Base-by-base conservation (phyloP, 2,113 vertebrate genomes). In the Bubo blakistoni region DNA sequence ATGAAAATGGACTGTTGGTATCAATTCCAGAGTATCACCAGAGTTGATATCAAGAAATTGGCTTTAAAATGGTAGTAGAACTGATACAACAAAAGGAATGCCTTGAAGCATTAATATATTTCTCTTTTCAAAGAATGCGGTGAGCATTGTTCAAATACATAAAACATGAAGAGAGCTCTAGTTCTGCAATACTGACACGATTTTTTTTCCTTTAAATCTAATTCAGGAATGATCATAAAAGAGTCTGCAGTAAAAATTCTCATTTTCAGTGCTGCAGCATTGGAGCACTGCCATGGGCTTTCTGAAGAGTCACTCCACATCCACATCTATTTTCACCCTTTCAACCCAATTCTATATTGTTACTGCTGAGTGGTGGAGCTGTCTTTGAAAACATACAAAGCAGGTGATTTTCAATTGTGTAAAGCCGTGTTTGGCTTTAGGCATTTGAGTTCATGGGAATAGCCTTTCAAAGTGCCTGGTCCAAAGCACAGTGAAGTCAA, bases 371-470 rank as follows among this genome's bases (percentile, higher is more conserved):
- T 89, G 78, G 73, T 62, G 74, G 81, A 85, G 71, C 62, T 89
- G 86, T 92, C 70, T 97, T 95, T 95, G 81, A 92, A 95, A 92
- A 91, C 77, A 81, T 57, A 93, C 73, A 95, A 94, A 94, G 86
- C 90, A 94, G 94, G 94, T 97, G 86, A 87, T 87, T 95, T 97
- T 94, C 91, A 95, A 94, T 95, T 96, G 92, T 96, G 58, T 91
- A 79, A 94, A 95, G 62, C 54, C 6, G 1, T 66, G 83, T 85
- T 92, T 97, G 92, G 86, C 49, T 92, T 91, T 7, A 85, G 57
- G 78, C 77, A 58, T 86, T 72, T 85, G 61, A 76, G 69, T 94
- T 92, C 91, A 89, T n/a, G 49, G 90, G 86, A 95, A 96, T 44
- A 91, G 91, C 66, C 89, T 95, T 97, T 95, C 91, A 84, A 91